Conservation (phyloP, 1,140 invertebrate genomes). For the Caenorhabditis brenneri region DNA sequence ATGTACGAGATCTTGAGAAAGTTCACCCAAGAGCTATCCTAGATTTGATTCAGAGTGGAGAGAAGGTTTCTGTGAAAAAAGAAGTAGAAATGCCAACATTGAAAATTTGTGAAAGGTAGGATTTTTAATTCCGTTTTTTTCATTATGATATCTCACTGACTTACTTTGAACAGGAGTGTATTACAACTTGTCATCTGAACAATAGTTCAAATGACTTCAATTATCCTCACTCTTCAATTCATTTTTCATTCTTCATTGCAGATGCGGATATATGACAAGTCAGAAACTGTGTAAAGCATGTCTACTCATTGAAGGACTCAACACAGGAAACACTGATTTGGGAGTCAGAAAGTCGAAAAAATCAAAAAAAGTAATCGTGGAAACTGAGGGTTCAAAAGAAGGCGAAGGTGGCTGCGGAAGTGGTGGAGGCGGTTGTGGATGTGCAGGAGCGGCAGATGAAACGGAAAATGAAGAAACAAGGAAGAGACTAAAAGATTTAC, state of each 20-base stretch:
- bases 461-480: conserved; percentile 10
- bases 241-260: conserved; percentile 72
- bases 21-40: conserved; percentile 86
- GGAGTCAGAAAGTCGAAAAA: conserved; percentile 26
- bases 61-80: conserved; percentile 83
- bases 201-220: no score
- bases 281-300: conserved; percentile 96
- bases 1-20: conserved; percentile 94
- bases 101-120: conserved; percentile 49
- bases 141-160: no score
- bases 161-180: no score
- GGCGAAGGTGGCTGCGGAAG: not conserved
- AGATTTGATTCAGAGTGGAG: conserved; percentile 96
- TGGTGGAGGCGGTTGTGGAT: conserved; percentile 1
- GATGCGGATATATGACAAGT: conserved; percentile 93
- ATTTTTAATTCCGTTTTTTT: conserved; percentile 64
- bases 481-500: conserved; percentile 11
- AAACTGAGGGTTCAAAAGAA: not conserved
- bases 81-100: conserved; percentile 79
- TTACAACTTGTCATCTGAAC: no score
- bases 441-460: conserved; percentile 3
- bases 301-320: conserved; percentile 90
- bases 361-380: not conserved
- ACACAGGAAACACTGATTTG: conserved; percentile 56
- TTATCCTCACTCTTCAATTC: no score